These are phyloP conservation scores for Ctenosaura bakeri DNA, from an alignment of 2,797 vertebrate species.

Conservation along the genomic window DNA sequence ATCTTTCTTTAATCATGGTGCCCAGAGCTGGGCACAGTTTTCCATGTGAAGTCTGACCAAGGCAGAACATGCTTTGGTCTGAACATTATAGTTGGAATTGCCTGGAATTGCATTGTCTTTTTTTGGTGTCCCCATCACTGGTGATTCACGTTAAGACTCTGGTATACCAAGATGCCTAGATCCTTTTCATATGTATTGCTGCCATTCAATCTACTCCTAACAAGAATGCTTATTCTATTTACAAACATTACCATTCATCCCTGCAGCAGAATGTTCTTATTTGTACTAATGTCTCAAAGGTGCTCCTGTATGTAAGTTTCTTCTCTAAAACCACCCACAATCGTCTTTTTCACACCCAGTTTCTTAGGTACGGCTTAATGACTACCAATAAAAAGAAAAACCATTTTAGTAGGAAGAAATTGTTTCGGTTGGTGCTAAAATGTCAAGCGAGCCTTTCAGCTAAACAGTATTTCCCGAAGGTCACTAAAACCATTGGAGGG, in stretches of 20 bases:
- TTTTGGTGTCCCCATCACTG: too few relatives aligned
- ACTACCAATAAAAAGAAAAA: not conserved
- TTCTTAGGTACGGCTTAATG: constrained; percentile 43
- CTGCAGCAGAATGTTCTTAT: not conserved
- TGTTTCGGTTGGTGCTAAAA: constrained; percentile 70
- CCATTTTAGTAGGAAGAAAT: constrained; percentile 43
- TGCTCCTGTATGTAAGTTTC: not conserved
- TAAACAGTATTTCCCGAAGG: constrained; percentile 58
- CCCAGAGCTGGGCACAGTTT: too few relatives aligned
- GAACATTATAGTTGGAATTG: too few relatives aligned
- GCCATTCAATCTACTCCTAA: too few relatives aligned
- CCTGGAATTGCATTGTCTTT: too few relatives aligned
- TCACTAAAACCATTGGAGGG: constrained; percentile 52
- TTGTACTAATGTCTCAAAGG: not conserved
- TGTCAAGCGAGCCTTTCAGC: constrained; percentile 75
- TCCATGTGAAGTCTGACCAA: too few relatives aligned
- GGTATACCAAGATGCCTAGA: too few relatives aligned
- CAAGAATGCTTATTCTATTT: not conserved
- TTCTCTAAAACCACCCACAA: not conserved
- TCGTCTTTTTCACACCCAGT: not conserved
- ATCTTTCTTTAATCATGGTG: too few relatives aligned
- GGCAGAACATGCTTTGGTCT: too few relatives aligned
- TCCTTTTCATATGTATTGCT: too few relatives aligned
- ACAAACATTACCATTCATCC: not conserved
- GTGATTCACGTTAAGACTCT: too few relatives aligned